These are phyloP conservation scores for Hyperoplus immaculatus DNA, from an alignment of 2,797 vertebrate species.

Conservation along the genomic window DNA sequence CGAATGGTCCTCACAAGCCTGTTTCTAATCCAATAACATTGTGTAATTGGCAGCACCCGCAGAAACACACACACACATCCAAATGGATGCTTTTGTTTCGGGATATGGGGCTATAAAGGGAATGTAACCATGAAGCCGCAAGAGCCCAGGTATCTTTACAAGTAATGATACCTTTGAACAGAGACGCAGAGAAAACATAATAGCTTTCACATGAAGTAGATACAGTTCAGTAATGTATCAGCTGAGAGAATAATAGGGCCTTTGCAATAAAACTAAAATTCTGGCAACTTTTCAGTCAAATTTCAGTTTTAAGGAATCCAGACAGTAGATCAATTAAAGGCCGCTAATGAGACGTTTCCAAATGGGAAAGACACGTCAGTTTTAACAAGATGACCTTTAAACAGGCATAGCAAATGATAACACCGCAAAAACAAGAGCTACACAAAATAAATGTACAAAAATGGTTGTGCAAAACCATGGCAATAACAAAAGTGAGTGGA, in stretches of 20 bases:
- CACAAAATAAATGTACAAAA: conserved; percentile 34
- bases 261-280: conserved; percentile 5
- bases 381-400: conserved; percentile 19
- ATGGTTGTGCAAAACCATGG: conserved; percentile 21
- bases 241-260: neutral
- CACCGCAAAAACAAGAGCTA: conserved; percentile 11
- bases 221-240: neutral
- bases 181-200: conserved; percentile 5
- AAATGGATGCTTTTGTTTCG: conserved; percentile 19
- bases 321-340: conserved; percentile 31
- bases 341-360: conserved; percentile 42
- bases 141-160: neutral
- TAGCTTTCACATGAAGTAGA: neutral
- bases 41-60: conserved; percentile 4
- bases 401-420: conserved; percentile 50
- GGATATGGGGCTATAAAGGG: conserved; percentile 43
- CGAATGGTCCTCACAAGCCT: conserved; percentile 23
- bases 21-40: conserved; percentile 1
- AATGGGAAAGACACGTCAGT: conserved; percentile 26
- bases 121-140: conserved; percentile 40
- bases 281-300: conserved; percentile 13
- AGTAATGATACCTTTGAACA: conserved; percentile 6
- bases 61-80: neutral
- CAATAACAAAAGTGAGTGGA: conserved; percentile 30
- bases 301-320: conserved; percentile 14